A percentile compares a stretch with the other conserved stretches of the same genome.
Conservation (phyloP, 2,888 invertebrate genomes). For the Sarcophaga rosellei region DNA sequence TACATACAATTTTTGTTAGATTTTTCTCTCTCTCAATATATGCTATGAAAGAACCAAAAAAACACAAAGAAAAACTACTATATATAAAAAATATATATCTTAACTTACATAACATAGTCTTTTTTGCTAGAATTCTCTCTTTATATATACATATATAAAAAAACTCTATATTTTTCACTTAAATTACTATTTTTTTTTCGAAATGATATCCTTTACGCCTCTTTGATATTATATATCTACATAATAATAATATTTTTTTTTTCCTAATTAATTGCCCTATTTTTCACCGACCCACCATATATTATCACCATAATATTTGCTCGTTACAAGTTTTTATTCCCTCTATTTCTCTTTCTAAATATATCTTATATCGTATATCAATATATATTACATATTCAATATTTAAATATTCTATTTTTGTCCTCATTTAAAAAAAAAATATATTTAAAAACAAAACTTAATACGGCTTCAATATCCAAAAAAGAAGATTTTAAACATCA, state of each 20-base stretch:
- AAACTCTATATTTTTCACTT: slow-evolving; percentile 36
- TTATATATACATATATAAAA: neutral
- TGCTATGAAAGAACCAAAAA: slow-evolving; percentile 1
- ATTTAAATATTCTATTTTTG: slow-evolving; percentile 12
- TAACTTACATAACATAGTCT: slow-evolving; percentile 47
- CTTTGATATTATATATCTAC: slow-evolving; percentile 27
- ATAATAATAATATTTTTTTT: neutral
- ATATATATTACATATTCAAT: slow-evolving; percentile 36
- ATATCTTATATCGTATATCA: slow-evolving; percentile 44
- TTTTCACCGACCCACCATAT: slow-evolving; percentile 45
- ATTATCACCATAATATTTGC: slow-evolving; percentile 56
- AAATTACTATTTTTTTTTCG: slow-evolving; percentile 34
- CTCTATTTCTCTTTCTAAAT: slow-evolving; percentile 46
- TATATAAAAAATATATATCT: slow-evolving; percentile 53
- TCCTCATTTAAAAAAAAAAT: too few species aligned
- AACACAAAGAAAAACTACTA: slow-evolving; percentile 75
- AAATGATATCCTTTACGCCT: slow-evolving; percentile 61
- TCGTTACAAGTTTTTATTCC: slow-evolving; percentile 49
- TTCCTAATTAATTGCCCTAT: slow-evolving; percentile 50
- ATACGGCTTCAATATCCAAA: too few species aligned
- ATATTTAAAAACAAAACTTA: too few species aligned
- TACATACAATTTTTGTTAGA: neutral
- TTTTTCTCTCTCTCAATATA: neutral
- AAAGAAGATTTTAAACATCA: too few species aligned
- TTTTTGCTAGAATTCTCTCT: slow-evolving; percentile 45